These are phyloP conservation scores for Lasioglossum villosulum DNA, from an alignment of 2,888 invertebrate genomes.

Conservation along the genomic window DNA sequence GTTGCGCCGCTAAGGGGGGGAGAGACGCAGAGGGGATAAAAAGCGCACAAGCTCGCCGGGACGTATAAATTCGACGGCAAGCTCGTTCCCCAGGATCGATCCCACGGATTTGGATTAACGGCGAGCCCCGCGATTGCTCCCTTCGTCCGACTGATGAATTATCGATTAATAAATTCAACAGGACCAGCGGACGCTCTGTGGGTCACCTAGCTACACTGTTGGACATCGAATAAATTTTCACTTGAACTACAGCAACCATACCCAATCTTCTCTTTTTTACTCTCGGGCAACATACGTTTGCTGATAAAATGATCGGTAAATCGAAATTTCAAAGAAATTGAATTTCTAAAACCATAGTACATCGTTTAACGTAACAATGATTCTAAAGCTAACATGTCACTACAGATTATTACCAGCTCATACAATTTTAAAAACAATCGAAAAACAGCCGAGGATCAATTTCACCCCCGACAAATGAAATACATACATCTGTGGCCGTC, in stretches of 20 bases:
- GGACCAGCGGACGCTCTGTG: not conserved
- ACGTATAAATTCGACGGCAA: conserved; percentile 7
- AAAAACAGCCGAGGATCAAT: no score
- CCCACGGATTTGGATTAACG: conserved; percentile 14
- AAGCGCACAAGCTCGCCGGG: not conserved
- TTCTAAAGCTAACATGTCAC: no score
- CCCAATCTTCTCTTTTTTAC: no score
- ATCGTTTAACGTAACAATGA: no score
- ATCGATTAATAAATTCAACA: conserved; percentile 12
- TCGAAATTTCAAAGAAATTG: no score
- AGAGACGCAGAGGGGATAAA: not conserved
- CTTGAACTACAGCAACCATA: not conserved
- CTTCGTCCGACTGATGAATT: conserved; percentile 7
- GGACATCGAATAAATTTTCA: not conserved
- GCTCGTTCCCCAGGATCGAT: not conserved
- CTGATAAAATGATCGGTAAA: no score
- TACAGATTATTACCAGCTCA: no score
- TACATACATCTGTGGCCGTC: no score
- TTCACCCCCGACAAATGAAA: no score
- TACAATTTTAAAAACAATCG: no score
- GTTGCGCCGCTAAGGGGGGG: not conserved
- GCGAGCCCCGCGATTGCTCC: not conserved
- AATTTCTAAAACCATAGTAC: no score
- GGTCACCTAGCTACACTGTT: not conserved
- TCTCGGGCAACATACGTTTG: no score